These are phyloP conservation scores for Molothrus aeneus DNA, from an alignment of 2,797 vertebrate species.

Conservation along the genomic window DNA sequence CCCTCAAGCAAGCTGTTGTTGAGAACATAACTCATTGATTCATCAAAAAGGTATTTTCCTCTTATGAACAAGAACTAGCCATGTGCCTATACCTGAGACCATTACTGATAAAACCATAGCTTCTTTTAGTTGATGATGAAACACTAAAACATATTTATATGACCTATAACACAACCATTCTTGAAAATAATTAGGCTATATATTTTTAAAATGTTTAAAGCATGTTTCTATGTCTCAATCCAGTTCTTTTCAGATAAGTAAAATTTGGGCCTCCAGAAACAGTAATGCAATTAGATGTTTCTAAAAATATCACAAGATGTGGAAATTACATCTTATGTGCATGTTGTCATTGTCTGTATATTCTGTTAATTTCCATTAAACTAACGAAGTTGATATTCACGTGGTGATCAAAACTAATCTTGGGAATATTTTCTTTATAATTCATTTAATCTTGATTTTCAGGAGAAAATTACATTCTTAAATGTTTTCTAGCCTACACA, in stretches of 20 bases:
- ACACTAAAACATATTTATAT: neutral
- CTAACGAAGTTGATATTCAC: neutral
- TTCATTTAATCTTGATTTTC: neutral
- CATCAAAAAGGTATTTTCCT: neutral
- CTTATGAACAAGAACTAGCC: neutral
- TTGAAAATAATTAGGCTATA: neutral
- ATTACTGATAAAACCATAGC: neutral
- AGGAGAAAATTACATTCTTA: neutral
- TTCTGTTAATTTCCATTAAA: neutral
- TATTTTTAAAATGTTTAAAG: neutral
- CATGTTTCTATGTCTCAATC: neutral
- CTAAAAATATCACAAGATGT: neutral
- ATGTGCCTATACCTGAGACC: accelerated
- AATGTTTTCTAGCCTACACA: neutral
- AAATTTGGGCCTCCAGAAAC: neutral
- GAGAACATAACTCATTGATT: neutral
- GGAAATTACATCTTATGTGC: neutral
- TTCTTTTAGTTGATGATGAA: neutral
- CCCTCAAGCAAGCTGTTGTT: neutral
- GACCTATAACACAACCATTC: neutral
- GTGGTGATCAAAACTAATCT: neutral
- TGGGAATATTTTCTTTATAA: neutral
- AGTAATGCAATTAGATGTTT: neutral
- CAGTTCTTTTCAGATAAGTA: neutral
- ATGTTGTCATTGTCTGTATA: neutral